Conservation (phyloP, 1,140 invertebrate genomes). For the Trigoniulus corallinus region DNA sequence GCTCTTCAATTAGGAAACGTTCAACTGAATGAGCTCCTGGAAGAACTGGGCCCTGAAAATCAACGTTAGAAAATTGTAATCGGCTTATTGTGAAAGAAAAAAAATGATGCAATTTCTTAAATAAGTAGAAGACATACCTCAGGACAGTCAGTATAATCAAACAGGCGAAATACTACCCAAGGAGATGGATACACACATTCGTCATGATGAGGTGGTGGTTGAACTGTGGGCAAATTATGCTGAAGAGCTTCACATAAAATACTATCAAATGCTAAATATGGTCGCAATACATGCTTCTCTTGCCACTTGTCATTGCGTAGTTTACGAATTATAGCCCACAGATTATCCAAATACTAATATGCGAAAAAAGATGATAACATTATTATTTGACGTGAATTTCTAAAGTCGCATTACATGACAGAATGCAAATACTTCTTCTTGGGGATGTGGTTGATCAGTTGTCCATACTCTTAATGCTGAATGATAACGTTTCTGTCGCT, state of each 20-base stretch:
- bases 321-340: conserved; percentile 91
- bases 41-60: conserved; percentile 35
- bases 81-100: neutral
- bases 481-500: conserved; percentile 78
- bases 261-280: conserved; percentile 89
- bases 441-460: conserved; percentile 76
- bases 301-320: conserved; percentile 87
- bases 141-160: conserved; percentile 97
- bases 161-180: conserved; percentile 72
- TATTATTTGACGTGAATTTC: neutral
- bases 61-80: neutral
- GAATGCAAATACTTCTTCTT: conserved; percentile 58
- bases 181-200: conserved; percentile 76
- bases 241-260: conserved; percentile 88
- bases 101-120: conserved; percentile 9
- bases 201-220: conserved; percentile 80
- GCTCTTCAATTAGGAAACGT: conserved; percentile 93
- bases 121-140: conserved; percentile 37
- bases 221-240: conserved; percentile 78
- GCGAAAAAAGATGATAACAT: conserved; percentile 11
- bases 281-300: conserved; percentile 88
- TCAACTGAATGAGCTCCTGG: conserved; percentile 95
- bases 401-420: neutral
- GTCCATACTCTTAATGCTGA: conserved; percentile 84
- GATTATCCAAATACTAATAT: conserved; percentile 84